These are phyloP conservation scores for Lepidocyrtoides sp. DNA, from an alignment of 2,888 invertebrate genomes.

Conservation along the genomic window DNA sequence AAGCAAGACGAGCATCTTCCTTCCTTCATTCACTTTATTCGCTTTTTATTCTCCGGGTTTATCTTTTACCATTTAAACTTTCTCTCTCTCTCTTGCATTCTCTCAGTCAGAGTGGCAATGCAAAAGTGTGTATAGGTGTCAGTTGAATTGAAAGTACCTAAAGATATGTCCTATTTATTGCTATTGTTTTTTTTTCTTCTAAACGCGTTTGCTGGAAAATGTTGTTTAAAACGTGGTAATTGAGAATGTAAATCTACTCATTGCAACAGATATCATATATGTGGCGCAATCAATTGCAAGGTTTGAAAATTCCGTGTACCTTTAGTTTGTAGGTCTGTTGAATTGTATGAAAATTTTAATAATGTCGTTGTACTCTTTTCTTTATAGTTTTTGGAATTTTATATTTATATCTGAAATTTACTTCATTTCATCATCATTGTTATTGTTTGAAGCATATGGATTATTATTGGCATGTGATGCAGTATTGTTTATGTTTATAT, in stretches of 20 bases:
- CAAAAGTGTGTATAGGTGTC: neutral
- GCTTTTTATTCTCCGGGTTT: conserved; percentile 25
- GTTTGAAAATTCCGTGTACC: neutral
- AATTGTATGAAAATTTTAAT: neutral
- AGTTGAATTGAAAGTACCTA: neutral
- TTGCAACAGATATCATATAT: conserved; percentile 29
- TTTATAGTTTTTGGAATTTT: neutral
- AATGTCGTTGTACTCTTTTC: neutral
- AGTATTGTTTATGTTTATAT: neutral
- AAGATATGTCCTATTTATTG: neutral
- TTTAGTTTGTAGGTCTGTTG: neutral
- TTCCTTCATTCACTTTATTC: conserved; percentile 2
- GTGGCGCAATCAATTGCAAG: no score
- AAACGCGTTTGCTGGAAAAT: neutral
- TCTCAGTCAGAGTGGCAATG: no score
- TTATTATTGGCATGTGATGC: neutral
- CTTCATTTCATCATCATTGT: neutral
- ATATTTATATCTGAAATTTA: neutral
- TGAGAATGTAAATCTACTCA: conserved; percentile 45
- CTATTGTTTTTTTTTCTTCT: neutral
- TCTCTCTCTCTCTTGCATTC: neutral
- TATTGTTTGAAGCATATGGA: neutral
- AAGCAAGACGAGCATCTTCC: conserved; percentile 20
- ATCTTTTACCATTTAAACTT: conserved; percentile 34
- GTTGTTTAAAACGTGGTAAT: conserved; percentile 35